Base-by-base conservation (phyloP, 2,113 vertebrate genomes). In the Syngnathus typhle region DNA sequence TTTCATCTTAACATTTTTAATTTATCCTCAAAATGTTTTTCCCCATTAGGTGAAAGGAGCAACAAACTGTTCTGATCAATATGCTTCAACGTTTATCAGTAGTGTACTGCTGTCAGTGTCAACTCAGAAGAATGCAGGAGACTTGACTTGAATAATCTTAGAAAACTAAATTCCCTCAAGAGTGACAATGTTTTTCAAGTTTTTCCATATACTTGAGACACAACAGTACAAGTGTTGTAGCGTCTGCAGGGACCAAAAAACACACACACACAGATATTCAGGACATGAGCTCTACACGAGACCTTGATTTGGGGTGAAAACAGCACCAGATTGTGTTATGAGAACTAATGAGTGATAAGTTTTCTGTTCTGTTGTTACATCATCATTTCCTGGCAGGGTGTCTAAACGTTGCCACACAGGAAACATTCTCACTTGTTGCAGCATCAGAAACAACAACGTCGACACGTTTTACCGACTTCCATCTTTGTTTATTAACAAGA, bases 241-340 rank as follows among this genome's bases (percentile, higher is more conserved):
- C 61, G 66, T 74, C 76, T 82, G 68, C 6, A 6, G 18, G 13
- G 27, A 18, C 15, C 63, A 58, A 32, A 71, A 71, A 47, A 41
- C 39, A 49, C 67, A 72, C 67, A 72, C 64, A 71, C 58, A 21
- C 59, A 49, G 65, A 55, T 72, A 74, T 69, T 73, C 67, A 67
- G 27, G 68, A 49, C 43, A 23, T 36, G 32, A 65, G 43, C 39
- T 60, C 12, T n/a, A 5, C 64, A 72, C 60, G 8, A 49, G 38
- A 59, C 65, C 74, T 75, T 39, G 55, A 38, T 68, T 68, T 37
- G 41, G 61, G 51, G 1, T 7, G 12, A 37, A 54, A 58, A 15
- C 18, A 49, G 18, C 5, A 9, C 18, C 18, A 51, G 44, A 46
- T 4, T 56, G 52, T 12, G 13, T 32, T 16, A 7, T 56, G 23